A percentile compares a stretch with the other conserved stretches of the same genome.
phyloP scores from a whole-genome alignment of 2,113 vertebrate species.

The Serinus canaria region DNA sequence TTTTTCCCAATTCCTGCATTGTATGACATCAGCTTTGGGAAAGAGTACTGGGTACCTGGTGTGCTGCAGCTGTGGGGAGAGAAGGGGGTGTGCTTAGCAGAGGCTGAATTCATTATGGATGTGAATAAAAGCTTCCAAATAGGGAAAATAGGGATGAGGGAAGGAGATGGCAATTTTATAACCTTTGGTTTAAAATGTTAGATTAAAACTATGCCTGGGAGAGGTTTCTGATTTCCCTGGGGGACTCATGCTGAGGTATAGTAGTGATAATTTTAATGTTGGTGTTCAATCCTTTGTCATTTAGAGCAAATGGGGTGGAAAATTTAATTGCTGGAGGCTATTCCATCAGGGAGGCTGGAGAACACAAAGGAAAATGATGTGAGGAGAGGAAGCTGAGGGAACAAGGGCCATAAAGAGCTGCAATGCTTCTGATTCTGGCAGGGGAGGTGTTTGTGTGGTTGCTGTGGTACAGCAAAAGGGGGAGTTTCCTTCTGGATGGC shows the following conservation, averaged over 20 bases:
- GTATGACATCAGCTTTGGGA: background rate
- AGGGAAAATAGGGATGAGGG: background rate
- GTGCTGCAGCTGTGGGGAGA: background rate
- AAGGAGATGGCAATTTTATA: conserved; percentile 1
- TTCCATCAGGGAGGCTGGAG: background rate
- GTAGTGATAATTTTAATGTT: conserved; percentile 25
- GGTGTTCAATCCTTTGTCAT: conserved; percentile 46
- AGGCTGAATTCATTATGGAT: background rate
- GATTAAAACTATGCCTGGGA: conserved; percentile 22
- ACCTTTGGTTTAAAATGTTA: conserved; percentile 20
- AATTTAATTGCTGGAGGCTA: conserved; percentile 35
- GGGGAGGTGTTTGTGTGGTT: background rate
- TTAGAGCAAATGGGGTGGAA: conserved; percentile 56
- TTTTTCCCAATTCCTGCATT: background rate
- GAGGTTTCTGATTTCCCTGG: conserved; percentile 56
- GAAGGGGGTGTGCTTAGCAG: background rate
- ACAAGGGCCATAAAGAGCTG: background rate
- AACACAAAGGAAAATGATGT: background rate
- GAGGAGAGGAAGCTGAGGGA: background rate
- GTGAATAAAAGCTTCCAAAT: conserved; percentile 27
- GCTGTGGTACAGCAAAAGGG: background rate
- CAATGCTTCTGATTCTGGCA: background rate
- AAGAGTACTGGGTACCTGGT: background rate
- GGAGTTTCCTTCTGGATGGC: background rate
- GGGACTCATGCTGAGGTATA: background rate